These are phyloP conservation scores for Notocelia uddmanniana DNA, from an alignment of 2,888 invertebrate species.

Conservation along the genomic window DNA sequence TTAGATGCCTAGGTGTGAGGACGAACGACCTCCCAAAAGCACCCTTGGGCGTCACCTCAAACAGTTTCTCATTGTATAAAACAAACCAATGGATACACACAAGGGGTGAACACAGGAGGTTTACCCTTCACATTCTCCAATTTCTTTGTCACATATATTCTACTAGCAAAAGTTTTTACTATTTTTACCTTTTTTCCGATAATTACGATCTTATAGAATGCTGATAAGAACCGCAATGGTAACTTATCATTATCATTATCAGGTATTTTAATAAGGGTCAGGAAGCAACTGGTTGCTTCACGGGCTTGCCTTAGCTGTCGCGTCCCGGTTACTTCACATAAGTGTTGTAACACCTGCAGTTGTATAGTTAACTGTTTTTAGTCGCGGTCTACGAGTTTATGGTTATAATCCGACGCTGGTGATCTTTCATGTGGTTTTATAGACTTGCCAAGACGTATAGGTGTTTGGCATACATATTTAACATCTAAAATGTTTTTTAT, in stretches of 20 bases:
- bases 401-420: slow-evolving; percentile 6
- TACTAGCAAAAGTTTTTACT: too few species aligned
- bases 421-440: slow-evolving; percentile 35
- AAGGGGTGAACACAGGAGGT: too few species aligned
- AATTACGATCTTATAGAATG: not conserved
- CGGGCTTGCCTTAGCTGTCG: not conserved
- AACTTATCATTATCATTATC: slow-evolving; percentile 6
- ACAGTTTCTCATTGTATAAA: too few species aligned
- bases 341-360: slow-evolving; percentile 24
- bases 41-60: too few species aligned
- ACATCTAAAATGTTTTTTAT: slow-evolving; percentile 7
- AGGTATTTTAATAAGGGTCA: slow-evolving; percentile 12
- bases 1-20: too few species aligned
- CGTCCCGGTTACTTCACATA: slow-evolving; percentile 12
- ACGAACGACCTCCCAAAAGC: too few species aligned
- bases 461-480: not conserved
- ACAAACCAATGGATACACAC: too few species aligned
- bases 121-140: too few species aligned
- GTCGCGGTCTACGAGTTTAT: slow-evolving; percentile 18
- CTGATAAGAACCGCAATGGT: not conserved
- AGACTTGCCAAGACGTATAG: not conserved
- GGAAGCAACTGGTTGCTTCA: slow-evolving; percentile 19
- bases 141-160: too few species aligned
- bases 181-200: not conserved
- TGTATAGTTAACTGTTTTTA: slow-evolving; percentile 13